These are phyloP conservation scores for Etheostoma spectabile DNA, from an alignment of 2,113 vertebrate species.

Conservation along the genomic window DNA sequence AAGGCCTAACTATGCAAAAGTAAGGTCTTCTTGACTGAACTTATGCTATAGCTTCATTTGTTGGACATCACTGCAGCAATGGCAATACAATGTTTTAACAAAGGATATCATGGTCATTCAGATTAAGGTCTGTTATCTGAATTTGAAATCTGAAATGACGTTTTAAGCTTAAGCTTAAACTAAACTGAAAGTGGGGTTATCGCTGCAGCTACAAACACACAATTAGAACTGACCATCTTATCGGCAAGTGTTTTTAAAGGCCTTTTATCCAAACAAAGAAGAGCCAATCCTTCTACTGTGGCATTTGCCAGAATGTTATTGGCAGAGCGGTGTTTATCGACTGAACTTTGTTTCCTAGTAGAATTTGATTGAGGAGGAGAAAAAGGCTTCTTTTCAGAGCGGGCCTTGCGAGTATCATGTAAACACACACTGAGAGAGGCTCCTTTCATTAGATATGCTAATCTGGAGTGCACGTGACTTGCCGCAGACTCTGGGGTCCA, in stretches of 20 bases:
- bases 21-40: no score
- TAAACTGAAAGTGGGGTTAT: constrained; percentile 20
- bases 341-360: constrained; percentile 60
- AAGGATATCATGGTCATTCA: constrained; percentile 2
- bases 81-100: constrained; percentile 1
- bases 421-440: constrained; percentile 79
- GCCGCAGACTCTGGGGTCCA: constrained; percentile 61
- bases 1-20: no score
- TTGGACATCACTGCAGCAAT: not conserved
- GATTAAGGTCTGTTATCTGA: constrained; percentile 1
- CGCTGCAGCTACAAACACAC: constrained; percentile 42
- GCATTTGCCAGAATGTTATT: constrained; percentile 67
- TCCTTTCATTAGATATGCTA: constrained; percentile 83
- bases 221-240: constrained; percentile 38
- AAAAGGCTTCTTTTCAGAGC: constrained; percentile 72
- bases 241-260: constrained; percentile 39
- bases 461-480: constrained; percentile 74
- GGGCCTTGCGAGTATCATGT: constrained; percentile 61
- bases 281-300: constrained; percentile 42
- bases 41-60: no score
- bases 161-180: not conserved
- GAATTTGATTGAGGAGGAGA: constrained; percentile 66
- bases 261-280: constrained; percentile 54
- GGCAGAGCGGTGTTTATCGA: constrained; percentile 60
- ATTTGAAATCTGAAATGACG: constrained; percentile 7